These are phyloP conservation scores for Poecile montanus DNA, from an alignment of 2,797 vertebrate species.

Conservation along the genomic window DNA sequence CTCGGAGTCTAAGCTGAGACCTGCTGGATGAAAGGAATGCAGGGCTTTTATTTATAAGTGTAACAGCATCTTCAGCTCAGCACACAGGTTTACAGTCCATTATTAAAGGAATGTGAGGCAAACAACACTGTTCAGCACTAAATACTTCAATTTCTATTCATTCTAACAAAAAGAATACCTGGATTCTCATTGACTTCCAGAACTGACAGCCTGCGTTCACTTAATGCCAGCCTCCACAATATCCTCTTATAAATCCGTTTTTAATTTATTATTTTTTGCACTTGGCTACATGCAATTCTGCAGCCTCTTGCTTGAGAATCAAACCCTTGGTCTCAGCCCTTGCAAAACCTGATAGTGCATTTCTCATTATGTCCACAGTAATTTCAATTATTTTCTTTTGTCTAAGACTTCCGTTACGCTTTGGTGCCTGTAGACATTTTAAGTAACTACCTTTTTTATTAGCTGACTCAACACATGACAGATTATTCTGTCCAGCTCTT, in stretches of 20 bases:
- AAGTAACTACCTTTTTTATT: constrained; percentile 53
- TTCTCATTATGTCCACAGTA: constrained; percentile 13
- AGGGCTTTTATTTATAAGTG: constrained; percentile 4
- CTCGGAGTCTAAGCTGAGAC: background rate
- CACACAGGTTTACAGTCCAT: background rate
- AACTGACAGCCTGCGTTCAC: background rate
- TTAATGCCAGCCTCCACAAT: background rate
- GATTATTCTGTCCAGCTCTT: constrained; percentile 6
- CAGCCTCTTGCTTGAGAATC: background rate
- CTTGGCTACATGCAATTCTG: background rate
- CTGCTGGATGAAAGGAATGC: background rate
- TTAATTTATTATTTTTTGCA: background rate
- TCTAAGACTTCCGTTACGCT: background rate
- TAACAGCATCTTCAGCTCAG: background rate
- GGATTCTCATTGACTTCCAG: background rate
- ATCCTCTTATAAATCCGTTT: background rate
- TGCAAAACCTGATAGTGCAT: background rate
- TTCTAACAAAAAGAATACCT: background rate
- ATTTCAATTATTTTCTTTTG: constrained; percentile 53
- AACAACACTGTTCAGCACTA: background rate
- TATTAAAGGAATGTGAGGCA: background rate
- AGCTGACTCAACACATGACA: constrained; percentile 28
- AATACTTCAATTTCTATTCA: background rate
- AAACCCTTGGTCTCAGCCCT: background rate
- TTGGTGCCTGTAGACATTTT: constrained; percentile 32